A percentile compares a stretch with the other conserved stretches of the same genome.
Conservation (phyloP, 2,113 vertebrate species). For the Centropristis striata region DNA sequence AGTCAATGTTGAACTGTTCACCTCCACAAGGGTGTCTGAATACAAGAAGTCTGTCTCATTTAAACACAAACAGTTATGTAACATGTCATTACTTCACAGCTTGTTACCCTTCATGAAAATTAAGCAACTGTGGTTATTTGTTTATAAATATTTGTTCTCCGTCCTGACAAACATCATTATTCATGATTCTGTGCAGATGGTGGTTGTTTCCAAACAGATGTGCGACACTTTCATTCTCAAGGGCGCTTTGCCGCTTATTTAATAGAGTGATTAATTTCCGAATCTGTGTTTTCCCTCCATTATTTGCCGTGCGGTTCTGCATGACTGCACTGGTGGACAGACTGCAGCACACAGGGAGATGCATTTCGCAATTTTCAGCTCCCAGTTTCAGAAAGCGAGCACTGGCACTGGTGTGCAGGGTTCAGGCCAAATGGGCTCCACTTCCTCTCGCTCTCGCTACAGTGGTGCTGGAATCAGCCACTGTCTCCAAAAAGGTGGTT, state of each 20-base stretch:
- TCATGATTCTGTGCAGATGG: constrained; percentile 72
- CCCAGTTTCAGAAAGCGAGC: constrained; percentile 48
- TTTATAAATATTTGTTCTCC: constrained; percentile 57
- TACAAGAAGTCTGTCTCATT: neutral
- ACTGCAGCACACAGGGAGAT: constrained; percentile 72
- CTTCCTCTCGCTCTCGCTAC: constrained; percentile 52
- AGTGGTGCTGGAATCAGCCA: constrained; percentile 50
- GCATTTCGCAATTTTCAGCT: constrained; percentile 67
- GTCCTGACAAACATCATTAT: constrained; percentile 50
- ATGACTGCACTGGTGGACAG: constrained; percentile 67
- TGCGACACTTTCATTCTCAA: constrained; percentile 69
- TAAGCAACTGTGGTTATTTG: constrained; percentile 27
- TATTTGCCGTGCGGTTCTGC: constrained; percentile 59
- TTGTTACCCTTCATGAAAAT: constrained; percentile 41
- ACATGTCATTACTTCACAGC: constrained; percentile 11
- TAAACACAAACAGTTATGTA: neutral
- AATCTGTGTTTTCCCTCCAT: constrained; percentile 62
- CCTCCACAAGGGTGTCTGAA: neutral
- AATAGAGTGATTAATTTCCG: constrained; percentile 75
- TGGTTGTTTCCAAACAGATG: constrained; percentile 73
- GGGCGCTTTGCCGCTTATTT: constrained; percentile 68
- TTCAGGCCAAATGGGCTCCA: constrained; percentile 68
- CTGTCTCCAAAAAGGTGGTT: constrained; percentile 38
- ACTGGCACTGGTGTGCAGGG: constrained; percentile 47
- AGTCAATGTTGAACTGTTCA: neutral